Conservation (phyloP, 2,797 vertebrate species). For the Gila robusta region DNA sequence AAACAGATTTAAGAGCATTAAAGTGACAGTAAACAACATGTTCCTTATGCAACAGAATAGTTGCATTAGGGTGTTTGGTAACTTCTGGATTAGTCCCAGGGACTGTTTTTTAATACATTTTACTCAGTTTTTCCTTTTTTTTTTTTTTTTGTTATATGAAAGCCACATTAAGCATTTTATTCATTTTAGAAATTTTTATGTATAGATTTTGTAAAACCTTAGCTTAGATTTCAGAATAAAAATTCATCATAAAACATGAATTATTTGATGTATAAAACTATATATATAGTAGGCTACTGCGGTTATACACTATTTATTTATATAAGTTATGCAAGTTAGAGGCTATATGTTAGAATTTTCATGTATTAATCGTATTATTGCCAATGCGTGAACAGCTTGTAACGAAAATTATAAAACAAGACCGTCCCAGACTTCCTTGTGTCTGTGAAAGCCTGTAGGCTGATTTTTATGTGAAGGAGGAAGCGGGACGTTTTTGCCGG, state of each 20-base stretch:
- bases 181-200: not conserved
- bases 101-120: not conserved
- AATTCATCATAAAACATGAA: no score
- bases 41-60: not conserved
- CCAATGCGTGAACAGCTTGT: not conserved
- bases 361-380: not conserved
- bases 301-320: no score
- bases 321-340: no score
- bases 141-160: not conserved
- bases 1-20: conserved; percentile 11
- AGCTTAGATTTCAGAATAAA: not conserved
- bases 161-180: not conserved
- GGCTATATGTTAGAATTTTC: not conserved
- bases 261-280: no score
- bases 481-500: not conserved
- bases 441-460: not conserved
- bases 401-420: not conserved
- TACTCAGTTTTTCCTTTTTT: not conserved
- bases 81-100: not conserved
- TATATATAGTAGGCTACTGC: no score
- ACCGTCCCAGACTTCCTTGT: not conserved
- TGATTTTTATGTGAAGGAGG: not conserved
- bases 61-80: not conserved
- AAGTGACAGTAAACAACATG: not conserved
- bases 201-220: not conserved